Evolutionary conservation across 2,113 vertebrate species (phyloP).

Genomic region (Rhynchomys soricoides): DNA sequence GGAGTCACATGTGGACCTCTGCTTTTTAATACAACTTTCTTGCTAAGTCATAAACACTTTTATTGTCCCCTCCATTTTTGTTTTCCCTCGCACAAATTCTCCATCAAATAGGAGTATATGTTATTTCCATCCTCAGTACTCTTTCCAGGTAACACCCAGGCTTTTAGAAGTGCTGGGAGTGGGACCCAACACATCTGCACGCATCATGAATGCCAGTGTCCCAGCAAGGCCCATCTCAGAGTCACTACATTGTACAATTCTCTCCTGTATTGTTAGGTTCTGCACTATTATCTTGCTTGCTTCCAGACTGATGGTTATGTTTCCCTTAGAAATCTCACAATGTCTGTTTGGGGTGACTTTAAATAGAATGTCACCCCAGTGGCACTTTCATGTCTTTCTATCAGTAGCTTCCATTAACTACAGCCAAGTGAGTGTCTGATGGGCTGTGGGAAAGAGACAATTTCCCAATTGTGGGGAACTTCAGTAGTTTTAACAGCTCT

Average conservation of each 20-base stretch:
- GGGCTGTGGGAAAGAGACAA: conserved; percentile 13
- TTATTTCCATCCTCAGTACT: background rate
- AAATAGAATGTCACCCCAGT: conserved; percentile 68
- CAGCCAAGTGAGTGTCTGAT: conserved; percentile 62
- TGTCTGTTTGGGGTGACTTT: conserved; percentile 56
- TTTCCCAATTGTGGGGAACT: conserved; percentile 63
- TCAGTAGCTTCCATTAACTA: conserved; percentile 68
- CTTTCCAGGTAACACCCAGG: background rate
- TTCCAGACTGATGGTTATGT: conserved; percentile 41
- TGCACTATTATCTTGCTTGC: conserved; percentile 23
- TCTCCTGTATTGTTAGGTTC: conserved; percentile 50
- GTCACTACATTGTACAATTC: background rate
- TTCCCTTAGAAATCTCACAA: conserved; percentile 63
- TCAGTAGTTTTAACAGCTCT: conserved; percentile 23
- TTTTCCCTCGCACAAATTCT: background rate
- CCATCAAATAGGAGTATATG: background rate
- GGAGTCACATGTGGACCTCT: background rate
- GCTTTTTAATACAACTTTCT: background rate
- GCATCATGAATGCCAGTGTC: background rate
- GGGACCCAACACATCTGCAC: background rate
- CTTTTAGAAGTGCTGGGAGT: background rate
- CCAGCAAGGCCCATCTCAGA: background rate
- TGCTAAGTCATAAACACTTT: background rate
- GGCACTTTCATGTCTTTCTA: conserved; percentile 54
- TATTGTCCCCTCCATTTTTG: background rate